Evolutionary conservation across 2,113 vertebrate species (phyloP).

Genomic region (Bostrychus sinensis): DNA sequence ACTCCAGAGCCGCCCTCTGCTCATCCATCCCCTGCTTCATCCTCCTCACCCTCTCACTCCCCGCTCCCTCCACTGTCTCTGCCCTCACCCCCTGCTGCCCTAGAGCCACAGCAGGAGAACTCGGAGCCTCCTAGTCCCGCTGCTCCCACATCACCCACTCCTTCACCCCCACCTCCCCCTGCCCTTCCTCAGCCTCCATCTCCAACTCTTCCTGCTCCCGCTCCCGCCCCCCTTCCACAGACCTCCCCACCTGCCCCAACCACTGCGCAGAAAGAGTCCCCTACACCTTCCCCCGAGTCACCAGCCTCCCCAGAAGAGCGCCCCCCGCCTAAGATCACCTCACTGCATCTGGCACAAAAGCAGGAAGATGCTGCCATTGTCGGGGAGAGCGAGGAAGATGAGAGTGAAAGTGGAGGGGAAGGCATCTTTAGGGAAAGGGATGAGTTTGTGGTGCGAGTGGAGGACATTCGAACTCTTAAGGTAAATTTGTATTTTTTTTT

Average conservation of each 20-base stretch:
- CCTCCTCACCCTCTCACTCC: slow-evolving; percentile 65
- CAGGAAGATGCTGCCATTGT: slow-evolving; percentile 90
- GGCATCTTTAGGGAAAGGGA: slow-evolving; percentile 92
- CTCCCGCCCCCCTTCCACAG: slow-evolving; percentile 38
- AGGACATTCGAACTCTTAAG: slow-evolving; percentile 90
- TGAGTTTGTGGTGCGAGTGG: slow-evolving; percentile 91
- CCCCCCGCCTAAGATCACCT: slow-evolving; percentile 77
- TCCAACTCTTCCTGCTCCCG: slow-evolving; percentile 43
- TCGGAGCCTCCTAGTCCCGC: slow-evolving; percentile 55
- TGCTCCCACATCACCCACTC: slow-evolving; percentile 48
- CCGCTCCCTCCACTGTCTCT: slow-evolving; percentile 68
- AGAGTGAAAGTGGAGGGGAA: slow-evolving; percentile 89
- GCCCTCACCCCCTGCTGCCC: slow-evolving; percentile 60
- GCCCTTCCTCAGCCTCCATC: slow-evolving; percentile 40
- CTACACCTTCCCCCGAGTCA: slow-evolving; percentile 67
- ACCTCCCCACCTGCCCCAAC: slow-evolving; percentile 41
- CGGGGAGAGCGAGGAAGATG: slow-evolving; percentile 90
- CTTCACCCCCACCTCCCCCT: slow-evolving; percentile 27
- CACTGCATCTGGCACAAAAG: slow-evolving; percentile 90
- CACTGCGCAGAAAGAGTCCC: slow-evolving; percentile 56
- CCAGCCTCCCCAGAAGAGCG: slow-evolving; percentile 74
- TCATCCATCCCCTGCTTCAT: slow-evolving; percentile 55
- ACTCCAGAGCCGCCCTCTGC: slow-evolving; percentile 65
- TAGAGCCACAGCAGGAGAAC: slow-evolving; percentile 72
- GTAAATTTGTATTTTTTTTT: slow-evolving; percentile 54